A percentile compares a stretch with the other conserved stretches of the same genome.
Evolutionary conservation across 2,797 vertebrate genomes (phyloP).

Genomic region (Uromys caudimaculatus): DNA sequence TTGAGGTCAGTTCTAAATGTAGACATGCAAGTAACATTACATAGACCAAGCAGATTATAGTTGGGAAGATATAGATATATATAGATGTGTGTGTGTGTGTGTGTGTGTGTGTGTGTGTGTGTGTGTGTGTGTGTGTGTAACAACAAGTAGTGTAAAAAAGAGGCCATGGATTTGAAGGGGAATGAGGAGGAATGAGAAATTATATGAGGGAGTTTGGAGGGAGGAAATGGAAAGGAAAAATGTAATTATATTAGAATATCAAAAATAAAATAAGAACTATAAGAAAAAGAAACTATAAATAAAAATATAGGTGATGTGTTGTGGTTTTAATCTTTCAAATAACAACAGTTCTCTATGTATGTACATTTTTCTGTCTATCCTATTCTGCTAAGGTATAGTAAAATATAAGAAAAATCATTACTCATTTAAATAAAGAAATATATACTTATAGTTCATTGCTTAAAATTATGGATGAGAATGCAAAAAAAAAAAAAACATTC

Average conservation of each 20-base stretch:
- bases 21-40: neutral
- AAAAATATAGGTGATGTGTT: neutral
- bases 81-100: no score
- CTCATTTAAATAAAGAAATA: conserved; percentile 7
- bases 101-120: no score
- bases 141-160: no score
- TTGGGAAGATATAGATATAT: neutral
- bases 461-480: neutral
- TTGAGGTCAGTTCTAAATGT: neutral
- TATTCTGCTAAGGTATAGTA: neutral
- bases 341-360: neutral
- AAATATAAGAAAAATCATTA: neutral
- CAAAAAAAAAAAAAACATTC: neutral
- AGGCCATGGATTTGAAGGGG: neutral
- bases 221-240: no score
- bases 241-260: neutral
- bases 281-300: neutral
- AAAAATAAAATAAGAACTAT: neutral
- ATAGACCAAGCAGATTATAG: neutral
- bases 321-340: neutral
- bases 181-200: neutral
- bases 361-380: neutral
- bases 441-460: neutral
- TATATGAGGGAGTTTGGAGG: neutral
- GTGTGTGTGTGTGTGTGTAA: no score